Base-by-base conservation (phyloP, 2,888 invertebrate genomes). In the Erannis defoliaria region DNA sequence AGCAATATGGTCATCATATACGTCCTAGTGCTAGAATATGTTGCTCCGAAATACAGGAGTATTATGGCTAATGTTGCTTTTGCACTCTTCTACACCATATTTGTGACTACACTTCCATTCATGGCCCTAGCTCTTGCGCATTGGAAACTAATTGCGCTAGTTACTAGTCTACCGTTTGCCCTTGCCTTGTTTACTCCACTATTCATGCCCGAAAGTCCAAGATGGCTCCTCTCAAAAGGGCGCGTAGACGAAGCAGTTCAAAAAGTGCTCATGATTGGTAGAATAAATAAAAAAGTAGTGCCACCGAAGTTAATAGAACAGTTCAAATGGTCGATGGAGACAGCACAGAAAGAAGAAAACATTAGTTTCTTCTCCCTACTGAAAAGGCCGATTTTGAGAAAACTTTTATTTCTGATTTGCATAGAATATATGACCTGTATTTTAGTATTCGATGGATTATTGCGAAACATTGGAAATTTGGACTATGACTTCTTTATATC, bases 401-500 rank as follows among this genome's bases (percentile, higher is more conserved):
- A 73, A 62, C 70, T 78, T 42, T 85, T 85, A 29, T 64, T 87
- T 12, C 77, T 73, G 16, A 72, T 80, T 12, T 81, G 84, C 61
- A 16, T 87, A n/a, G 73, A 78, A 23, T 86, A 77, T 48, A 79
- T 83, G 80, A 80, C 78, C 46, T 72, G 76, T 18, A 74, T 79
- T 68, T 66, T 83, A 14, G 74, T 85, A 12, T 87, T 85, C 49
- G 89, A 89, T 48, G 73, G 80, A 0, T 72, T 88, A 12, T 72
- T 87, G 1, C 81, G 89, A 67, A 84, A 80, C 23, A 70, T 87
- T 23, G 82, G 84, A 0, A 73, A 80, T 9, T 67, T 89, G 38
- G 63, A 82, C 21, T 89, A 81, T 49, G 79, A 89, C 63, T 86
- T 85, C 60, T 89, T 89, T 64, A 33, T 88, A 19, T 86, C 88